Evolutionary conservation across 2,888 invertebrate species (phyloP).

Genomic region (Eupithecia exiguata): DNA sequence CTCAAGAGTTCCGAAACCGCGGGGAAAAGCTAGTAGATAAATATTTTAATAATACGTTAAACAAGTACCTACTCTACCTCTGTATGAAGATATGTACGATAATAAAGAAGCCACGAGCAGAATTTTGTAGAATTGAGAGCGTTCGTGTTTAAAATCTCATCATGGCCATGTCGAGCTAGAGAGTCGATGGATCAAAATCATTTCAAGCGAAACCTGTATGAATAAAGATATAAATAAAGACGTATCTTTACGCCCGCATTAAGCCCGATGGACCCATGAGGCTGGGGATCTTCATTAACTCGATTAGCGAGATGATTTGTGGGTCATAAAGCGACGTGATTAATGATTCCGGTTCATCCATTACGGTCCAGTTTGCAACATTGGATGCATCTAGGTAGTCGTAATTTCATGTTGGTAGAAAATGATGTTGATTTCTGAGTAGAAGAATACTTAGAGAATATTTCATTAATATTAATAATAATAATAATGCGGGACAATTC

Average conservation of each 20-base stretch:
- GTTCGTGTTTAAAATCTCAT: background rate
- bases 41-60: no score
- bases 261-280: background rate
- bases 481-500: no score
- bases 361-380: slow-evolving; percentile 7
- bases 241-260: slow-evolving; percentile 3
- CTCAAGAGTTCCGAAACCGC: no score
- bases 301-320: slow-evolving; percentile 7
- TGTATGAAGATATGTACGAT: background rate
- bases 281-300: slow-evolving; percentile 2
- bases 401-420: background rate
- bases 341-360: background rate
- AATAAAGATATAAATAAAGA: background rate
- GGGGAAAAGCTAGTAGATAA: no score
- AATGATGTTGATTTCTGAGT: background rate
- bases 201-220: background rate
- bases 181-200: background rate
- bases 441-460: background rate
- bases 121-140: background rate
- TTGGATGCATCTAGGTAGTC: background rate
- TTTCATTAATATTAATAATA: no score
- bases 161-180: background rate
- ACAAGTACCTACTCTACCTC: no score
- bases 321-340: slow-evolving; percentile 9
- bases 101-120: background rate